A percentile compares a stretch with the other conserved stretches of the same genome.
These are phyloP conservation scores for Bradypodion pumilum DNA, from an alignment of 2,797 vertebrate genomes.

Conservation along the genomic window DNA sequence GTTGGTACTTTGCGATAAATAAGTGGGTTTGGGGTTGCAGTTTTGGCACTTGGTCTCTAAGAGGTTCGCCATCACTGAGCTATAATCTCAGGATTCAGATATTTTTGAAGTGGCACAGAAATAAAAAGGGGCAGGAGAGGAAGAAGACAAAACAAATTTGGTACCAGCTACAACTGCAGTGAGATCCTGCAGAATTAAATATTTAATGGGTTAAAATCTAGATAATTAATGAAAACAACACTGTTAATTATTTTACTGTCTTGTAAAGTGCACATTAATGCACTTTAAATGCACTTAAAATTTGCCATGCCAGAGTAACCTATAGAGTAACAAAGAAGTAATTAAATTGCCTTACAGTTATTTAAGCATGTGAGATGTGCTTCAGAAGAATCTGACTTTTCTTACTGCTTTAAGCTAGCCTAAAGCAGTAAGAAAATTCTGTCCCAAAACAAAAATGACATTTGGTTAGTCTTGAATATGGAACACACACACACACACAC, in stretches of 20 bases:
- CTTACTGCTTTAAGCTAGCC: too few species aligned
- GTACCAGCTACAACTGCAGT: neutral
- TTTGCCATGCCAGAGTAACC: neutral
- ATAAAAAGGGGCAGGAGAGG: neutral
- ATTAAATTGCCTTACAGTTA: neutral
- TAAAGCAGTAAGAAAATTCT: neutral
- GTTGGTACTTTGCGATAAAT: too few species aligned
- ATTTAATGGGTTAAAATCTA: neutral
- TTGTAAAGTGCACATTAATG: neutral
- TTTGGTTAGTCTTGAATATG: neutral
- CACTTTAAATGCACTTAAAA: neutral
- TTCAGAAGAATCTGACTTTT: neutral
- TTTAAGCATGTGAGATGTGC: neutral
- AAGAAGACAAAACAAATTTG: too few species aligned
- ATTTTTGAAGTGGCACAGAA: neutral
- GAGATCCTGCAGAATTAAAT: neutral
- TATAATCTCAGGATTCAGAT: neutral
- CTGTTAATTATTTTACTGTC: neutral
- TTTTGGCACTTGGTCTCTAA: too few species aligned
- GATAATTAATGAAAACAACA: neutral
- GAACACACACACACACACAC: too few species aligned
- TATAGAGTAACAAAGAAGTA: neutral
- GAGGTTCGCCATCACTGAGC: too few species aligned
- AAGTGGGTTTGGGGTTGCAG: too few species aligned
- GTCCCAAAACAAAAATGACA: neutral